These are phyloP conservation scores for Octopus bimaculoides DNA, from an alignment of 1,140 invertebrate species.

Conservation along the genomic window DNA sequence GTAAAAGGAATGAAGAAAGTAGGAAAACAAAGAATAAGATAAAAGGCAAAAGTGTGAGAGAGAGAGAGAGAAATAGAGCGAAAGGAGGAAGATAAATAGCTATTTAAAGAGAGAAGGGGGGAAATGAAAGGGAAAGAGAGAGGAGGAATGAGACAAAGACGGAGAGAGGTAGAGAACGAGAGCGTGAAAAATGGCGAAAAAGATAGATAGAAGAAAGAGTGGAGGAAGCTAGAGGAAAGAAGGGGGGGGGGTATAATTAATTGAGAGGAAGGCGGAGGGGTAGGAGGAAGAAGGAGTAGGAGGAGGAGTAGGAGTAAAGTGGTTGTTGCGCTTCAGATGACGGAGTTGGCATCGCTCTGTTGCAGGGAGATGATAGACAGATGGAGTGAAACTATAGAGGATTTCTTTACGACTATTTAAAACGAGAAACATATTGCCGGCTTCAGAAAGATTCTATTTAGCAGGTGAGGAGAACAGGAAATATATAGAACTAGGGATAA, in stretches of 20 bases:
- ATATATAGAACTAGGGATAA: not conserved
- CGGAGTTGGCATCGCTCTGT: not conserved
- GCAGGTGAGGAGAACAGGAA: not conserved
- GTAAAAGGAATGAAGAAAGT: not conserved
- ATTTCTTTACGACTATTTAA: not conserved
- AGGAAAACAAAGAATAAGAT: not conserved
- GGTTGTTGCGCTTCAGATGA: not conserved
- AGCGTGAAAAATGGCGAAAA: not conserved
- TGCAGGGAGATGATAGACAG: not conserved
- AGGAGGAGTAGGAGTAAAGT: not conserved
- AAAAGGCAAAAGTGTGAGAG: not conserved
- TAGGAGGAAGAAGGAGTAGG: not conserved
- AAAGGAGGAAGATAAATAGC: not conserved
- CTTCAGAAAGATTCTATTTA: not conserved
- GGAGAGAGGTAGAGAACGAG: not conserved
- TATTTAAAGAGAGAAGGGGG: not conserved
- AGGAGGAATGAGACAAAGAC: not conserved
- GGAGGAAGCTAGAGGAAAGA: not conserved
- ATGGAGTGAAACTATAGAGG: not conserved
- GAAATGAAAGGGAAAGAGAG: not conserved
- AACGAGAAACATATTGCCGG: not conserved
- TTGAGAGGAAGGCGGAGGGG: not conserved
- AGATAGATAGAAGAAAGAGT: not conserved
- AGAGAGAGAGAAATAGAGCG: not conserved
- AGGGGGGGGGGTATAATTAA: not conserved